phyloP scores from a whole-genome alignment of 2,888 invertebrate species.

The Siphlonurus alternatus region DNA sequence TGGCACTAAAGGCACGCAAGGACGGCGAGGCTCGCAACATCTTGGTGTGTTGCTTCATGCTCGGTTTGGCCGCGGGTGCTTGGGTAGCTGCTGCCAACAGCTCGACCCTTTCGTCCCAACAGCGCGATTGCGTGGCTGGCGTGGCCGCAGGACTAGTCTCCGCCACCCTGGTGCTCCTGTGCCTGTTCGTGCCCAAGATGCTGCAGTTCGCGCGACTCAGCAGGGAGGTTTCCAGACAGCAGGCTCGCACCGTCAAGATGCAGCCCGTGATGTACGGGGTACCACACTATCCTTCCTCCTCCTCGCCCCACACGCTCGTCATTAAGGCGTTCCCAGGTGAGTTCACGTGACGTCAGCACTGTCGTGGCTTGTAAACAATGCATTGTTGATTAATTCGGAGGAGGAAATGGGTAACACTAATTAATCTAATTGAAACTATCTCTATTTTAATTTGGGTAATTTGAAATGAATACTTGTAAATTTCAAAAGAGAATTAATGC shows the following conservation, averaged over 20 bases:
- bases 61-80: not conserved
- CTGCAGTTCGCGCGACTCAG: not conserved
- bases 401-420: no score
- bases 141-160: not conserved
- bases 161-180: not conserved
- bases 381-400: no score
- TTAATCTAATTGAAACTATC: no score
- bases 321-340: slow-evolving; percentile 1
- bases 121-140: not conserved
- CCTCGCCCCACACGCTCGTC: not conserved
- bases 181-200: not conserved
- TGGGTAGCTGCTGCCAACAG: not conserved
- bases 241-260: not conserved
- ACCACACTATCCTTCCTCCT: not conserved
- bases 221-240: not conserved
- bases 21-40: not conserved
- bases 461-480: no score
- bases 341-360: no score
- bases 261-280: slow-evolving; percentile 1
- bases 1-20: not conserved
- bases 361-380: no score
- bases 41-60: not conserved
- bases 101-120: not conserved
- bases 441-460: no score
- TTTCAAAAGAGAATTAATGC: no score